Evolutionary conservation across 2,888 invertebrate species (phyloP).

Genomic region (Dolomedes plantarius): DNA sequence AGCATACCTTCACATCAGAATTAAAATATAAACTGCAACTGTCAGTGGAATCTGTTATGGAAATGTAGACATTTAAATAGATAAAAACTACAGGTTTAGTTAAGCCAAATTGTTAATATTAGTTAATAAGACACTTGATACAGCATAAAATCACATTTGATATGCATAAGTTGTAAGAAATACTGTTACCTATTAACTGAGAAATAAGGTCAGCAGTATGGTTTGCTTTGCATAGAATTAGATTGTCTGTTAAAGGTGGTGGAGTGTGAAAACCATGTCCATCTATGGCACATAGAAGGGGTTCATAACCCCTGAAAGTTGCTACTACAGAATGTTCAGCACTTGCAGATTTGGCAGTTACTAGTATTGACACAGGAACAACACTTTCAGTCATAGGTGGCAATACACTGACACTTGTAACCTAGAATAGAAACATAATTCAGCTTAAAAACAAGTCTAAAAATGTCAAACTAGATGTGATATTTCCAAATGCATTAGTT

Average conservation of each 20-base stretch:
- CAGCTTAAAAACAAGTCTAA: neutral
- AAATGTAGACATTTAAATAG: too few species aligned
- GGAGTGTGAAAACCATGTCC: conserved; percentile 34
- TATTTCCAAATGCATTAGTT: neutral
- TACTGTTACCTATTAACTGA: conserved; percentile 71
- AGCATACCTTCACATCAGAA: too few species aligned
- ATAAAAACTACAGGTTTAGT: too few species aligned
- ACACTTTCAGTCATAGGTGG: conserved; percentile 8
- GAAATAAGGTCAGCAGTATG: conserved; percentile 1
- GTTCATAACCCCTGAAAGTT: conserved; percentile 38
- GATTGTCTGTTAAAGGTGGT: conserved; percentile 22
- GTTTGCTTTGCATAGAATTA: conserved; percentile 38
- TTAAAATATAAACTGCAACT: too few species aligned
- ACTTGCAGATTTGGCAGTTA: conserved; percentile 31
- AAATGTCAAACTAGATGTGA: neutral
- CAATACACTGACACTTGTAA: neutral
- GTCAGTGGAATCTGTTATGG: too few species aligned
- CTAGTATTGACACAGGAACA: conserved; percentile 25
- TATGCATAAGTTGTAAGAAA: too few species aligned
- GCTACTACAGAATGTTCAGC: conserved; percentile 34
- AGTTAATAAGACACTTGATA: too few species aligned
- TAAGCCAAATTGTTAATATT: too few species aligned
- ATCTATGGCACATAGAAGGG: conserved; percentile 61
- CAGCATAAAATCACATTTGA: too few species aligned
- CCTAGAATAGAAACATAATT: conserved; percentile 14